Conservation (phyloP, 2,888 invertebrate genomes). For the Chrysolina oricalcia region DNA sequence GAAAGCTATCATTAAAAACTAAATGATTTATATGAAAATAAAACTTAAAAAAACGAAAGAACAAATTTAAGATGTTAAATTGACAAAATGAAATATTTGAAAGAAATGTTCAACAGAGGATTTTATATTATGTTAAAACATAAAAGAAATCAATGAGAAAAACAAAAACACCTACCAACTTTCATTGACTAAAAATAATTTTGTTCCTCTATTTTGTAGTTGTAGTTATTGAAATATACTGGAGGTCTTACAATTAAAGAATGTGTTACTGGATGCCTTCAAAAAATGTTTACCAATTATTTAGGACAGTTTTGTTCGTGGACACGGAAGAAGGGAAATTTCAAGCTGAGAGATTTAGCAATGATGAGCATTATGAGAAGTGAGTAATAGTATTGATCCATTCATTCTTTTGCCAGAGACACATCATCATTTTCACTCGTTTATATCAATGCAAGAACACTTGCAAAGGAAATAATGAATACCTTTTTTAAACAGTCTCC, state of each 20-base stretch:
- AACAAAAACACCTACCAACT: constrained; percentile 6
- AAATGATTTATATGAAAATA: constrained; percentile 7
- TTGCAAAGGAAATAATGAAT: constrained; percentile 12
- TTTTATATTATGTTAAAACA: neutral
- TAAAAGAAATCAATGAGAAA: neutral
- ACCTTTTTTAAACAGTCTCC: neutral
- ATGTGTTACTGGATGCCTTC: neutral
- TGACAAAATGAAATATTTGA: constrained; percentile 9
- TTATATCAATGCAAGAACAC: constrained; percentile 2
- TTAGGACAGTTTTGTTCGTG: constrained; percentile 8
- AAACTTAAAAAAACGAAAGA: neutral
- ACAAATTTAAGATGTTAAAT: constrained; percentile 6
- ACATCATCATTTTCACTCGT: neutral
- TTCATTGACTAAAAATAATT: constrained; percentile 2
- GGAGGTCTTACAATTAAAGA: constrained; percentile 4
- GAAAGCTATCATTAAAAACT: constrained; percentile 1
- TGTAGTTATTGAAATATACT: constrained; percentile 3
- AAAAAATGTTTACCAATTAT: constrained; percentile 11
- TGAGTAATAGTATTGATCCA: constrained; percentile 15
- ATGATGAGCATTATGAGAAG: constrained; percentile 7
- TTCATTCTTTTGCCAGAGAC: too few relatives aligned
- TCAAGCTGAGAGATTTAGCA: neutral
- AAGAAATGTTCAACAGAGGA: neutral
- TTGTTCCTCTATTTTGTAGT: neutral
- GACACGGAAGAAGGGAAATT: neutral